These are phyloP conservation scores for Tokudaia tokunoshimensis DNA, from an alignment of 2,797 vertebrate species.

Conservation along the genomic window DNA sequence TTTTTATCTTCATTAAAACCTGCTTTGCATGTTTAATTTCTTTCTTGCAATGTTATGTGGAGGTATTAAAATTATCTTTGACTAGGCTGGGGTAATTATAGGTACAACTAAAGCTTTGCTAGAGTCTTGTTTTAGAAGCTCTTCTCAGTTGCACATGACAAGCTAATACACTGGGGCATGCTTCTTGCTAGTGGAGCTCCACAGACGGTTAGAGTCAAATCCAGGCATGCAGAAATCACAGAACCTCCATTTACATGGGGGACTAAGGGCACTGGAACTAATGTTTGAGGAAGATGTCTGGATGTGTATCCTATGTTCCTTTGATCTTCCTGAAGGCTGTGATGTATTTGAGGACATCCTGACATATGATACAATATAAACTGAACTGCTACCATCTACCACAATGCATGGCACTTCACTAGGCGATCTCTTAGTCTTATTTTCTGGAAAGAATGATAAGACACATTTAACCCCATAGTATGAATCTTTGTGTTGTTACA, in stretches of 20 bases:
- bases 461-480: background rate
- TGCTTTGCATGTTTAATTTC: conserved; percentile 59
- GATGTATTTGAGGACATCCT: background rate
- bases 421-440: background rate
- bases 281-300: background rate
- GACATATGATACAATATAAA: background rate
- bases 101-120: conserved; percentile 32
- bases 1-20: conserved; percentile 72
- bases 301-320: background rate
- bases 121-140: conserved; percentile 27
- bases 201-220: background rate
- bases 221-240: background rate
- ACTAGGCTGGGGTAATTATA: conserved; percentile 64
- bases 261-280: background rate
- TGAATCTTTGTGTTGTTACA: background rate
- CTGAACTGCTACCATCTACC: background rate
- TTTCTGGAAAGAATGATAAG: background rate
- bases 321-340: background rate
- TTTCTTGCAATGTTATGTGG: conserved; percentile 59
- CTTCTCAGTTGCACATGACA: conserved; percentile 28
- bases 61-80: conserved; percentile 74
- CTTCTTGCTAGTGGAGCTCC: background rate
- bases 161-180: conserved; percentile 25
- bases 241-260: background rate
- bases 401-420: background rate